Conservation (phyloP, 2,113 vertebrate genomes). For the Perca flavescens region DNA sequence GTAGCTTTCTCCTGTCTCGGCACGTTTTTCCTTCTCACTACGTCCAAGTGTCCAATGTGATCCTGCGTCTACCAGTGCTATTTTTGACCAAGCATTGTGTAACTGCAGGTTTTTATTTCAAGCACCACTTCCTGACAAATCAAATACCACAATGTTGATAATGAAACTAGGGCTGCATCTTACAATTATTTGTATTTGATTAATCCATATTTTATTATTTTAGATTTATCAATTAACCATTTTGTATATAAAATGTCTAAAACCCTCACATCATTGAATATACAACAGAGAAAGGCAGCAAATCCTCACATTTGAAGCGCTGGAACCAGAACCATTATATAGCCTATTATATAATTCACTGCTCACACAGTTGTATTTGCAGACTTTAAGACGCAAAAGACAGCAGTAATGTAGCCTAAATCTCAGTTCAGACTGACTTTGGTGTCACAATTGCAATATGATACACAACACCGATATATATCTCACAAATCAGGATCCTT, state of each 20-base stretch:
- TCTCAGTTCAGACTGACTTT: not conserved
- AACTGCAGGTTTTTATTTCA: not conserved
- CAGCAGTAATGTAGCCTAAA: not conserved
- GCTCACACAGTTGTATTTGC: not conserved
- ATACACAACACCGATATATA: not conserved
- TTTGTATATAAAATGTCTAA: not conserved
- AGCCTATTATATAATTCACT: not conserved
- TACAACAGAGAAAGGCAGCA: too few species aligned
- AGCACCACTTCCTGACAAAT: not conserved
- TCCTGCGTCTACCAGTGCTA: not conserved
- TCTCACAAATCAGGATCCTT: not conserved
- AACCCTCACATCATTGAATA: too few species aligned
- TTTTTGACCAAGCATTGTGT: not conserved
- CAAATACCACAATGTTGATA: not conserved
- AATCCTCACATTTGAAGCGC: too few species aligned
- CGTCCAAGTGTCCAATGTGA: slow-evolving; percentile 47
- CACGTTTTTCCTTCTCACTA: slow-evolving; percentile 40
- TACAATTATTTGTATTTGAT: not conserved
- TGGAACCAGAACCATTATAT: too few species aligned
- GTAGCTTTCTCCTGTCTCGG: slow-evolving; percentile 64
- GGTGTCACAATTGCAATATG: not conserved
- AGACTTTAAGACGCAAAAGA: not conserved
- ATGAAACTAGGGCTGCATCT: not conserved
- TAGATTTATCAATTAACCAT: not conserved
- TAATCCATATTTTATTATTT: not conserved